Conservation (phyloP, 2,797 vertebrate species). For the Numenius phaeopus region DNA sequence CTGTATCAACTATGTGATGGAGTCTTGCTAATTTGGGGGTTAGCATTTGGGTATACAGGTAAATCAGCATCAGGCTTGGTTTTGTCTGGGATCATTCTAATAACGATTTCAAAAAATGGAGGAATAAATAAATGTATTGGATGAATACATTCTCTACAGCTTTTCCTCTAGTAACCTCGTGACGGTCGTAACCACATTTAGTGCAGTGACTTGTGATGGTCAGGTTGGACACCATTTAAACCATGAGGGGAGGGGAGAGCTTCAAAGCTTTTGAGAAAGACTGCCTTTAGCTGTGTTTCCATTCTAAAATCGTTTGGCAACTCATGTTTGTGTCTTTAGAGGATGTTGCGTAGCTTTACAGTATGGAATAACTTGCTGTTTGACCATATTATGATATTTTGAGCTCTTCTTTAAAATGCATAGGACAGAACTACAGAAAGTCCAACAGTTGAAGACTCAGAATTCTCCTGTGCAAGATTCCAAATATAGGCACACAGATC, state of each 20-base stretch:
- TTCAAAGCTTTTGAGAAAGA: neutral
- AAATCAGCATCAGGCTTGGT: neutral
- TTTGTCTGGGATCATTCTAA: neutral
- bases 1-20: neutral
- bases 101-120: neutral
- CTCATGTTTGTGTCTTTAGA: neutral
- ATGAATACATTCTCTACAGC: neutral
- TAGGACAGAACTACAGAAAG: neutral
- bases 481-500: neutral
- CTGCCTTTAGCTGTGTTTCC: neutral
- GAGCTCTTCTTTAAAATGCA: neutral
- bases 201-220: accelerated
- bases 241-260: neutral
- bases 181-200: neutral
- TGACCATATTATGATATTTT: neutral
- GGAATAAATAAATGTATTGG: neutral
- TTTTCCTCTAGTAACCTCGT: neutral
- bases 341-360: neutral
- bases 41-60: neutral
- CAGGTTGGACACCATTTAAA: neutral
- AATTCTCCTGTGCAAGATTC: neutral
- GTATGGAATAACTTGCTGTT: neutral
- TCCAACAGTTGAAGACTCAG: neutral
- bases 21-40: neutral
- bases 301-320: neutral